Percentiles rank a stretch among this genome's conserved stretches.
phyloP scores from a whole-genome alignment of 2,113 vertebrate species.

The Rattus rattus region DNA sequence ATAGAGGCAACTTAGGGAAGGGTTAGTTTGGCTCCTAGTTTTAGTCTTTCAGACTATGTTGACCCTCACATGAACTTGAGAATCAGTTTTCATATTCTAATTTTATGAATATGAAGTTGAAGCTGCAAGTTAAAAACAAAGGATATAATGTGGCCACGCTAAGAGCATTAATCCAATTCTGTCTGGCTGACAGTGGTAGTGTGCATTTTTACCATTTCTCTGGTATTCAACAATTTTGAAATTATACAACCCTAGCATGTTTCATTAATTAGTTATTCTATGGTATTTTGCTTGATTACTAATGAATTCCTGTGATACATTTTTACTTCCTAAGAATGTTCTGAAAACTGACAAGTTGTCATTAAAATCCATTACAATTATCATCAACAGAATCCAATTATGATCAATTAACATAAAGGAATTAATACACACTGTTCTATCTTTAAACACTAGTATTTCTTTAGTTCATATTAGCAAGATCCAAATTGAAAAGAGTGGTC shows the following conservation, averaged over 20 bases:
- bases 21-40: not conserved
- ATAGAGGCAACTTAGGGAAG: too few relatives aligned
- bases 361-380: conserved; percentile 74
- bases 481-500: conserved; percentile 8
- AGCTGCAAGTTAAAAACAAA: not conserved
- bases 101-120: conserved; percentile 48
- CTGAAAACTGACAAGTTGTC: conserved; percentile 60
- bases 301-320: conserved; percentile 59
- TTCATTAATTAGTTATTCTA: conserved; percentile 56
- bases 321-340: conserved; percentile 63
- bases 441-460: conserved; percentile 71
- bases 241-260: not conserved
- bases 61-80: not conserved
- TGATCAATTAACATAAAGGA: conserved; percentile 49
- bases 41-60: not conserved
- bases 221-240: conserved; percentile 51
- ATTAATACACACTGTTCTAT: conserved; percentile 30
- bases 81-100: conserved; percentile 40
- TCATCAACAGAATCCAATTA: conserved; percentile 65
- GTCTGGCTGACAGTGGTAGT: not conserved
- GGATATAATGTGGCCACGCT: not conserved
- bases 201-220: not conserved
- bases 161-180: not conserved
- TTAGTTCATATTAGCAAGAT: conserved; percentile 44
- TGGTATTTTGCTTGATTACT: conserved; percentile 68